Evolutionary conservation across 2,113 vertebrate species (phyloP), one percentile per base, ranked within the genome.

Genomic region (Melanocharis versteri): DNA sequence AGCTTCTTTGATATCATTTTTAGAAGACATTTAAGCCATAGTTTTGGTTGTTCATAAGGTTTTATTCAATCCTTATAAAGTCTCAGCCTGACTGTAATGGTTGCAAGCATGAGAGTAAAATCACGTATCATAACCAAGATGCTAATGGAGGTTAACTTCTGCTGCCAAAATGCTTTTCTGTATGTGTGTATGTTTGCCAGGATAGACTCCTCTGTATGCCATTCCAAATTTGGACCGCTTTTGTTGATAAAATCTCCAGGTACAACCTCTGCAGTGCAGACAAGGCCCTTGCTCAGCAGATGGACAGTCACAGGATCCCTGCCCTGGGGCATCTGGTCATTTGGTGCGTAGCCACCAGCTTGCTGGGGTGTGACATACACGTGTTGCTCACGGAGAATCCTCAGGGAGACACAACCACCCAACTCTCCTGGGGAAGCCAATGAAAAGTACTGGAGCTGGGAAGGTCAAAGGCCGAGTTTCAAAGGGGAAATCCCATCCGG

Each of bases 291-390:
- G 0, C 39, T 66, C 31, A 16, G 17, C 68, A 62, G 33, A 9
- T 11, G 39, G 79, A 12, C 4, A 5, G 30, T 53, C 1, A 3
- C 24, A 39, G 0, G 1, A 23, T 69, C 64, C 26, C 51, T 3
- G 2, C 50, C 60, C 23, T 35, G 26, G n/a, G 57, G 8, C 27
- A 31, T 22, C 40, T 86, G 50, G 68, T 83, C 27, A 8, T 87
- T 79, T 69, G 58, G 53, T 24, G 0, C 0, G 1, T 57, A 31
- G 37, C 70, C 3, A 0, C 44, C 50, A 57, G 30, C 27, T 24
- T 1, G 0, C 21, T 26, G 26, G 13, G 23, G 5, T 61, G 13
- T 26, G 17, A 37, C 33, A 17, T 28, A 1, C 7, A 3, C 1
- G 2, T 33, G 39, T 12, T 40, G n/a, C 60, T 69, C 42, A 4